A percentile compares a stretch with the other conserved stretches of the same genome.
phyloP scores from a whole-genome alignment of 2,797 vertebrate genomes.

The Rhinatrema bivittatum region DNA sequence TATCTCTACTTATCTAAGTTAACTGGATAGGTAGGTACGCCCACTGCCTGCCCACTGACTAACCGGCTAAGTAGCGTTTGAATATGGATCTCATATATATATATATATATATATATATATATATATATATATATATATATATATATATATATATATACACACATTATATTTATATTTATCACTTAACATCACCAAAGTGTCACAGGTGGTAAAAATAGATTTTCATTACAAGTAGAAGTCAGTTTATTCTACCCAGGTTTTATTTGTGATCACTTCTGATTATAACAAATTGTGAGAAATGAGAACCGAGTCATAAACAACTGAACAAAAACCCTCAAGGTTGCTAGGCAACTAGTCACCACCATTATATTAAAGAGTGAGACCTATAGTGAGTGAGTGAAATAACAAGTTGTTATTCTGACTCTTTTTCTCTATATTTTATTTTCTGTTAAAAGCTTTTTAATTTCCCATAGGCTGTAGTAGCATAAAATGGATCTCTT shows the following conservation, averaged over 20 bases:
- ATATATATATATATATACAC: too few species aligned
- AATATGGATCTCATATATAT: too few species aligned
- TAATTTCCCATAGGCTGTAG: conserved; percentile 7
- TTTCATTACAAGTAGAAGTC: conserved; percentile 56
- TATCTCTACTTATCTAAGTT: too few species aligned
- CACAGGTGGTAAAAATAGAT: too few species aligned
- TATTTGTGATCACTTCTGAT: conserved; percentile 59
- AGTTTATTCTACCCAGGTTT: conserved; percentile 48
- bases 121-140: too few species aligned
- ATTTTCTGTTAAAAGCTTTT: conserved; percentile 14
- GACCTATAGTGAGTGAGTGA: conserved; percentile 17
- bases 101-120: too few species aligned
- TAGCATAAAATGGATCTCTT: too few species aligned
- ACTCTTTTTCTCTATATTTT: conserved; percentile 9
- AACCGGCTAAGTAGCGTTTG: too few species aligned
- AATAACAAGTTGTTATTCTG: conserved; percentile 16
- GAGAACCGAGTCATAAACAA: conserved; percentile 44
- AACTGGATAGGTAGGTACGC: too few species aligned
- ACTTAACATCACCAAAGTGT: too few species aligned
- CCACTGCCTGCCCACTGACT: too few species aligned
- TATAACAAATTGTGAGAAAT: conserved; percentile 62
- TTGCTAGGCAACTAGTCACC: conserved; percentile 61
- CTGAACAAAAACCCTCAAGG: conserved; percentile 40
- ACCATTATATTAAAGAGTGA: conserved; percentile 37
- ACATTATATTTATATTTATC: too few species aligned